Percentiles rank a stretch among this genome's conserved stretches.
Conservation (phyloP, 2,888 invertebrate genomes). For the Pyrrhia umbra region DNA sequence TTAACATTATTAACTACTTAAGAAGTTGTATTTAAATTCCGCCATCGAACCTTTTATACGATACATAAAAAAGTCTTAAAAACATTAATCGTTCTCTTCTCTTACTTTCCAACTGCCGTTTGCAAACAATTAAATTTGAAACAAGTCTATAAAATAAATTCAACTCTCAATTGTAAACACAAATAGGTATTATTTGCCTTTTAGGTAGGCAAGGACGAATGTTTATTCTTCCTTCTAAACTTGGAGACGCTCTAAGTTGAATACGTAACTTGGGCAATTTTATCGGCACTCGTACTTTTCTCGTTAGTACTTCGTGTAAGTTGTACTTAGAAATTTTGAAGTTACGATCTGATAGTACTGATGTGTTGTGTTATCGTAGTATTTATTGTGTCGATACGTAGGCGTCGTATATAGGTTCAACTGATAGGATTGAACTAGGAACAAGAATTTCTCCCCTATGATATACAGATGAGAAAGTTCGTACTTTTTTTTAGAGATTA, state of each 20-base stretch:
- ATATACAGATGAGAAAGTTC: too few relatives aligned
- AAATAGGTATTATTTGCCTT: slow-evolving; percentile 52
- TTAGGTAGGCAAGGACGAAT: slow-evolving; percentile 32
- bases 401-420: not conserved
- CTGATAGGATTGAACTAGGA: too few relatives aligned
- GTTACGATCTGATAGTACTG: slow-evolving; percentile 21
- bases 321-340: slow-evolving; percentile 31
- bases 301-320: slow-evolving; percentile 41
- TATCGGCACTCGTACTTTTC: slow-evolving; percentile 57
- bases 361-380: slow-evolving; percentile 1
- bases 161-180: slow-evolving; percentile 39
- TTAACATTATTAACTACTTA: not conserved
- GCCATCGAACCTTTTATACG: slow-evolving; percentile 7
- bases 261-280: slow-evolving; percentile 56
- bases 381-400: not conserved
- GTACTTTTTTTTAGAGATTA: too few relatives aligned
- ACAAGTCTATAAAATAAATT: slow-evolving; percentile 46
- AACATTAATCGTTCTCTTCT: slow-evolving; percentile 20
- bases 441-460: too few relatives aligned
- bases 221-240: slow-evolving; percentile 46
- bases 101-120: slow-evolving; percentile 9
- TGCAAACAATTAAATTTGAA: slow-evolving; percentile 41
- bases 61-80: slow-evolving; percentile 1
- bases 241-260: slow-evolving; percentile 55
- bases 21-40: not conserved